Conservation (phyloP, 2,797 vertebrate genomes). For the Tiaroga cobitis region DNA sequence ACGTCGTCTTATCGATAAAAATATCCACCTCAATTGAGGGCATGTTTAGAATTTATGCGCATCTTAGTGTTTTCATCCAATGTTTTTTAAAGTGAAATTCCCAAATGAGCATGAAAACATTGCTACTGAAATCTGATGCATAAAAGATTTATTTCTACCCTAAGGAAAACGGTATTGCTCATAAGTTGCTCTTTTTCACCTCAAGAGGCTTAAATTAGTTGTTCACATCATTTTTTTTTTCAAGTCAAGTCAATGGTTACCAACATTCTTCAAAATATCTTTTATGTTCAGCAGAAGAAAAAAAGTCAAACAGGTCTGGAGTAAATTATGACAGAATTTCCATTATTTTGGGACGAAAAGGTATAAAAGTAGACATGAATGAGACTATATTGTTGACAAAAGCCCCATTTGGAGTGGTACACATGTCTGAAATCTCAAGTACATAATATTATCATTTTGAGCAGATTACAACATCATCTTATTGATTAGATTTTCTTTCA, state of each 20-base stretch:
- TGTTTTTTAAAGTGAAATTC: not conserved
- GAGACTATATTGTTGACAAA: not conserved
- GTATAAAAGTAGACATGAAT: not conserved
- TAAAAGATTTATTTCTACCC: constrained; percentile 73
- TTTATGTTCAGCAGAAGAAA: not conserved
- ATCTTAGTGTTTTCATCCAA: not conserved
- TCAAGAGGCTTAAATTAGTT: not conserved
- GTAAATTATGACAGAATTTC: not conserved
- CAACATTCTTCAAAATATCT: not conserved
- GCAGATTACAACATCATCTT: not conserved
- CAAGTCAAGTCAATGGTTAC: not conserved
- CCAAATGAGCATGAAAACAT: too few relatives aligned
- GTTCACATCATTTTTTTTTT: too few relatives aligned
- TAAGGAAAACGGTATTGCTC: not conserved
- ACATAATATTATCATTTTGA: not conserved
- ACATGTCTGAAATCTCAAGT: not conserved
- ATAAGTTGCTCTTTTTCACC: not conserved
- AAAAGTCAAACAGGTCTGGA: not conserved
- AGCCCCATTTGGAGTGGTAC: not conserved
- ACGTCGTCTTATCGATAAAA: too few relatives aligned
- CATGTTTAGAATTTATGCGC: not conserved
- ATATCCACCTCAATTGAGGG: too few relatives aligned
- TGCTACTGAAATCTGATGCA: constrained; percentile 67
- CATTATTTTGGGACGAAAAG: not conserved
- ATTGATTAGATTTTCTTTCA: not conserved